Conservation (phyloP, 2,888 invertebrate genomes). For the Vesta saturnalis region DNA sequence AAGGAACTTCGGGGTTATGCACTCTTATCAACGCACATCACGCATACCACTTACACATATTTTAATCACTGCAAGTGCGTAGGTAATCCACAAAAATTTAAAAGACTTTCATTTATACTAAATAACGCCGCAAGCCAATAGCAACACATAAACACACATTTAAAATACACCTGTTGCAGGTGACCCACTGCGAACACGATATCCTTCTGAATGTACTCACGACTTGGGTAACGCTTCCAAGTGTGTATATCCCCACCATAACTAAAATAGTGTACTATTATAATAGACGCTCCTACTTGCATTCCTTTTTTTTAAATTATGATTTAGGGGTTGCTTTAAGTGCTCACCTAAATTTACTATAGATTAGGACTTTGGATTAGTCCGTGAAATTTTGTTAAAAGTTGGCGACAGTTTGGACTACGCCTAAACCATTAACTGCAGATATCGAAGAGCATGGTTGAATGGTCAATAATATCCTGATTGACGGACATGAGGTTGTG, state of each 20-base stretch:
- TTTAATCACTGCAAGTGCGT: not conserved
- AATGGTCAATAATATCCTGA: no score
- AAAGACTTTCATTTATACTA: conserved; percentile 24
- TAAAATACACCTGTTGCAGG: conserved; percentile 27
- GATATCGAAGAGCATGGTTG: no score
- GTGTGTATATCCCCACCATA: conserved; percentile 10
- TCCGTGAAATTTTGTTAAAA: not conserved
- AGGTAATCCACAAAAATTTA: not conserved
- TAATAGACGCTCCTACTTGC: conserved; percentile 18
- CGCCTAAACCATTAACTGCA: no score
- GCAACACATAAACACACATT: conserved; percentile 31
- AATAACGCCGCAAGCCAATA: conserved; percentile 4
- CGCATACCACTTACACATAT: not conserved
- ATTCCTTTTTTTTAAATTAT: conserved; percentile 10
- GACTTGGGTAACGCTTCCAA: not conserved
- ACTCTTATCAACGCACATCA: not conserved
- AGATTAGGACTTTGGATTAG: no score
- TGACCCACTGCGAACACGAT: conserved; percentile 24
- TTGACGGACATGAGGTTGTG: no score
- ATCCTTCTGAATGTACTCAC: not conserved
- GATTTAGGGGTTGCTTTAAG: conserved; percentile 17
- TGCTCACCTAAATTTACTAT: no score
- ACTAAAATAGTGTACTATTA: conserved; percentile 5
- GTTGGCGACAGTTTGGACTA: no score
- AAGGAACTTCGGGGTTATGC: not conserved